Conservation (phyloP, 92 coral and sea anemone species). For the Pocillopora meandrina region DNA sequence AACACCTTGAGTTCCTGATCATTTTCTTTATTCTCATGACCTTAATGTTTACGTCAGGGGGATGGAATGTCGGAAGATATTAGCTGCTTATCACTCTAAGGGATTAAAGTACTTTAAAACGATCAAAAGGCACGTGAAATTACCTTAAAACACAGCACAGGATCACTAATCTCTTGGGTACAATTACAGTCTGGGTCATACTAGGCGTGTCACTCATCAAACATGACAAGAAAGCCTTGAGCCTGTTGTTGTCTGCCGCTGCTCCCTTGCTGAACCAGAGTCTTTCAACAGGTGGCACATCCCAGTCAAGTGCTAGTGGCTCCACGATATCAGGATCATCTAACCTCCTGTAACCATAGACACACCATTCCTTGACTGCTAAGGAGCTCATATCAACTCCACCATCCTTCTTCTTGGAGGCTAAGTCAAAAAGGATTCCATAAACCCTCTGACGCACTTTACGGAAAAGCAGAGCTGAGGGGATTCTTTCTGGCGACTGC, state of each 20-base stretch:
- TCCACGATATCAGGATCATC: slow-evolving; percentile 90
- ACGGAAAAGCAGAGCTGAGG: slow-evolving; percentile 84
- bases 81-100: too few relatives aligned
- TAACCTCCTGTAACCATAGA: slow-evolving; percentile 82
- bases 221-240: slow-evolving; percentile 92
- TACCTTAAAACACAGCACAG: slow-evolving; percentile 96
- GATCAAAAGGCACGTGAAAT: background rate
- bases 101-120: too few relatives aligned
- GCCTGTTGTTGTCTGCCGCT: slow-evolving; percentile 80
- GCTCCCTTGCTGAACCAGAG: slow-evolving; percentile 91
- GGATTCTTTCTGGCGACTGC: slow-evolving; percentile 70
- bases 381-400: slow-evolving; percentile 62
- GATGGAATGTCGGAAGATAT: too few relatives aligned
- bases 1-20: too few relatives aligned
- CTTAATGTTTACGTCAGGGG: too few relatives aligned
- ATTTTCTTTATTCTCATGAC: too few relatives aligned
- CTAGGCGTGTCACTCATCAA: slow-evolving; percentile 92
- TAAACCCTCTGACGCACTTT: slow-evolving; percentile 89
- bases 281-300: slow-evolving; percentile 82
- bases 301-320: slow-evolving; percentile 82
- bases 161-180: slow-evolving; percentile 88
- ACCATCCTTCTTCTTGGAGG: slow-evolving; percentile 60
- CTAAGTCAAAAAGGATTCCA: slow-evolving; percentile 90
- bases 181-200: slow-evolving; percentile 92
- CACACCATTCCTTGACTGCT: slow-evolving; percentile 94